Conservation (phyloP, 2,113 vertebrate species). For the Megaceryle torquata region DNA sequence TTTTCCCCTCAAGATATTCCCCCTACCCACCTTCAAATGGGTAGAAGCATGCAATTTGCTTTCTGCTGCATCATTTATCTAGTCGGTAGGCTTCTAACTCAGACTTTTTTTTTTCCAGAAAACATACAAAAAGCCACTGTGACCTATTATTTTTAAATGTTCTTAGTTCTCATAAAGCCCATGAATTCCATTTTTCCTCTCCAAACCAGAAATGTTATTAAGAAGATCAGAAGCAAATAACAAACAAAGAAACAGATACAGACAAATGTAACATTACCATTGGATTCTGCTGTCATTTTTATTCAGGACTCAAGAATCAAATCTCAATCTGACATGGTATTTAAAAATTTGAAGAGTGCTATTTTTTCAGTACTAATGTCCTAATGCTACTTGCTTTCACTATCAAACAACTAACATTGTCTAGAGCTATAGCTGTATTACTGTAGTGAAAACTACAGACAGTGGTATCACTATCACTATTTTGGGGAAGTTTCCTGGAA, state of each 20-base stretch:
- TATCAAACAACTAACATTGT: background rate
- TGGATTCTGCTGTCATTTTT: background rate
- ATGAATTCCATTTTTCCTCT: background rate
- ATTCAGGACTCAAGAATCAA: background rate
- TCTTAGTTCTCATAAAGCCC: background rate
- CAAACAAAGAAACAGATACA: background rate
- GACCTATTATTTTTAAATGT: background rate
- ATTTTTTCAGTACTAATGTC: background rate
- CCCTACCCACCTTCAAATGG: background rate
- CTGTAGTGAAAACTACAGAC: background rate
- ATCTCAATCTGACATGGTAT: background rate
- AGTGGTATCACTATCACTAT: background rate
- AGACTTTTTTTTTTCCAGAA: background rate
- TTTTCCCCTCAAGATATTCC: background rate
- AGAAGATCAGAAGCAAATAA: background rate
- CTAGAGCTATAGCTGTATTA: background rate
- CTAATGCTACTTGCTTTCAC: background rate
- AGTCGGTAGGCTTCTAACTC: background rate
- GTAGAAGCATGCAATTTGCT: background rate
- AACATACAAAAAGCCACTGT: background rate
- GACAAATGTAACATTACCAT: background rate
- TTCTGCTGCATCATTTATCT: background rate
- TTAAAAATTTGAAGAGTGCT: background rate
- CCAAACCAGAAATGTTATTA: background rate
- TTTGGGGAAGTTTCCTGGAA: background rate